phyloP scores from a whole-genome alignment of 2,888 invertebrate species.

The Podabrus alpinus region DNA sequence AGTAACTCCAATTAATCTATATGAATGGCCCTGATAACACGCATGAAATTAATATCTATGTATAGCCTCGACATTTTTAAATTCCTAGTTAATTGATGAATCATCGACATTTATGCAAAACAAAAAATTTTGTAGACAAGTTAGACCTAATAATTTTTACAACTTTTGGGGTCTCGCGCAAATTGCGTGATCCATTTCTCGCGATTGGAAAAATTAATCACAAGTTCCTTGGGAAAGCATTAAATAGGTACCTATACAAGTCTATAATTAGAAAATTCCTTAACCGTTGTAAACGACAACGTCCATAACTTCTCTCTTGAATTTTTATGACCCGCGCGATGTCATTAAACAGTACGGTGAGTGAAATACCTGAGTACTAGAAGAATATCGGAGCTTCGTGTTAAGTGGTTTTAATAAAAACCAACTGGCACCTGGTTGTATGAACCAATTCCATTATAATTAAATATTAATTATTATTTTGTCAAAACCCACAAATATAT shows the following conservation, averaged over 20 bases:
- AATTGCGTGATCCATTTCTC: background rate
- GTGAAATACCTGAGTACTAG: slow-evolving; percentile 9
- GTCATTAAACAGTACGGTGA: slow-evolving; percentile 8
- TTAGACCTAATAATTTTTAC: background rate
- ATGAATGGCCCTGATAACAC: background rate
- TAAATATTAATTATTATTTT: background rate
- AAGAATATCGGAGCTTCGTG: slow-evolving; percentile 4
- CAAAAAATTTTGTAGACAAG: background rate
- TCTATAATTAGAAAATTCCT: slow-evolving; percentile 18
- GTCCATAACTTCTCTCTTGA: slow-evolving; percentile 10
- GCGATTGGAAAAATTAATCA: background rate
- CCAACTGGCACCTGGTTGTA: slow-evolving; percentile 7
- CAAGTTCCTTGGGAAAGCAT: background rate
- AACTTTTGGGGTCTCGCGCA: background rate
- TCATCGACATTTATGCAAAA: background rate
- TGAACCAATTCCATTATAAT: background rate
- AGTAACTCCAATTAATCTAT: background rate
- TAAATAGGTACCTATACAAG: background rate
- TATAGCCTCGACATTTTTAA: background rate
- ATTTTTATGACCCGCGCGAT: slow-evolving; percentile 25
- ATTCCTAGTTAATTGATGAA: background rate
- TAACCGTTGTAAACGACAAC: slow-evolving; percentile 6
- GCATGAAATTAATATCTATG: background rate
- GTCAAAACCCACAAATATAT: slow-evolving; percentile 3
- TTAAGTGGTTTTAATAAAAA: slow-evolving; percentile 4